These are phyloP conservation scores for Sarcophaga caerulescens DNA, from an alignment of 2,888 invertebrate species.

Conservation along the genomic window DNA sequence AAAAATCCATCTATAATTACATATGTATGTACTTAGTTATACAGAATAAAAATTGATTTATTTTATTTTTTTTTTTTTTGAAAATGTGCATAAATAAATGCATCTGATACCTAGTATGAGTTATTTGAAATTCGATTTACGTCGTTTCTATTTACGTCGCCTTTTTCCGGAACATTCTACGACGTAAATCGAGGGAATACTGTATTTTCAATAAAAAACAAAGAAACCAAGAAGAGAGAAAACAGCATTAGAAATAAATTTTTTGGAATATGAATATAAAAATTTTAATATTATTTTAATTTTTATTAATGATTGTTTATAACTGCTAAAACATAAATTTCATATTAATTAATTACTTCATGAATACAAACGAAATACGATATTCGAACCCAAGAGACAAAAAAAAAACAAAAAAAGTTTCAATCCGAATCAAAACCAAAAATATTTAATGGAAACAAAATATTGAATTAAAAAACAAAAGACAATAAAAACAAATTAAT, in stretches of 20 bases:
- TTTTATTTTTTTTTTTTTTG: no score
- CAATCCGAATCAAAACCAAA: constrained; percentile 23
- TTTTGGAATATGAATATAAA: constrained; percentile 21
- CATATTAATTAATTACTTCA: constrained; percentile 78
- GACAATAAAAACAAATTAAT: constrained; percentile 60
- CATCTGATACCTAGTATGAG: no score
- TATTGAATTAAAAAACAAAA: not conserved
- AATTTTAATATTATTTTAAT: constrained; percentile 51
- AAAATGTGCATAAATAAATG: no score
- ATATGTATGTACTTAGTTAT: no score
- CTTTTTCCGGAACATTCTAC: no score
- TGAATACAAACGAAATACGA: not conserved
- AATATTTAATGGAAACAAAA: not conserved
- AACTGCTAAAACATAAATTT: constrained; percentile 78
- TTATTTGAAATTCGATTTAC: no score
- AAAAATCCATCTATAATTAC: no score
- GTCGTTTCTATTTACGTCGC: no score
- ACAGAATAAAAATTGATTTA: no score
- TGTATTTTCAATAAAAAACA: not conserved
- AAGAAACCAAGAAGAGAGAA: constrained; percentile 16
- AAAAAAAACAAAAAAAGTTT: constrained; percentile 43
- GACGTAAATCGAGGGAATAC: no score
- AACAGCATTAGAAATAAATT: not conserved
- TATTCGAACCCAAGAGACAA: constrained; percentile 38
- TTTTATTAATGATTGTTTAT: constrained; percentile 79